phyloP scores from a whole-genome alignment of 1,140 invertebrate genomes.

The Zaprionus nigranus region DNA sequence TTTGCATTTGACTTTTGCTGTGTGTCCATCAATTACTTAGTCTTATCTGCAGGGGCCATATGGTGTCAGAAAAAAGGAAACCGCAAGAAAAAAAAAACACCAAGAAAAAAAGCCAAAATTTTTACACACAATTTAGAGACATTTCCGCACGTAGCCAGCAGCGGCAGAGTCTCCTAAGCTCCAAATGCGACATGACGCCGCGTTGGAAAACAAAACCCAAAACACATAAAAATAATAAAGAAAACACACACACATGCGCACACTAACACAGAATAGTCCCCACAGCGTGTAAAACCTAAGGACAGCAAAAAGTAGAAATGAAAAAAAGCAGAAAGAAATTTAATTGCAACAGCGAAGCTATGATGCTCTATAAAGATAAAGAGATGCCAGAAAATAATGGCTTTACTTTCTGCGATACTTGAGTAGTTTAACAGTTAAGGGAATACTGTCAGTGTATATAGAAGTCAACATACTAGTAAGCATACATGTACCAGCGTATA shows the following conservation, averaged over 20 bases:
- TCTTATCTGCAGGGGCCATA: slow-evolving; percentile 74
- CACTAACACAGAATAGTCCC: slow-evolving; percentile 43
- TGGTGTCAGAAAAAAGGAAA: slow-evolving; percentile 55
- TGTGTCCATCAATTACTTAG: slow-evolving; percentile 76
- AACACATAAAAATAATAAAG: slow-evolving; percentile 22
- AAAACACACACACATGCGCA: slow-evolving; percentile 37
- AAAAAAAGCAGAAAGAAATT: slow-evolving; percentile 5
- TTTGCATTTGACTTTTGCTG: slow-evolving; percentile 39
- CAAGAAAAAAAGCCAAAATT: slow-evolving; percentile 71
- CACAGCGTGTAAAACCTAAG: slow-evolving; percentile 32
- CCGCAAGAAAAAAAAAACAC: slow-evolving; percentile 27
- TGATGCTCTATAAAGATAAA: slow-evolving; percentile 3
- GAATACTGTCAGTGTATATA: neutral
- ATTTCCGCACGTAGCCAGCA: slow-evolving; percentile 73
- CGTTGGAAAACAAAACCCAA: slow-evolving; percentile 48
- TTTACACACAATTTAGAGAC: slow-evolving; percentile 81
- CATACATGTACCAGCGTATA: neutral
- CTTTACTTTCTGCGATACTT: too few relatives aligned
- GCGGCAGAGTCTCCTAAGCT: slow-evolving; percentile 32
- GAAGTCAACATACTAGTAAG: neutral
- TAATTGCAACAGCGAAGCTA: neutral
- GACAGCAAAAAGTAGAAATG: slow-evolving; percentile 28
- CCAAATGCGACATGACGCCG: slow-evolving; percentile 55
- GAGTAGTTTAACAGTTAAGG: too few relatives aligned
- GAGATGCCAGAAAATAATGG: neutral